phyloP scores from a whole-genome alignment of 2,797 vertebrate genomes.

The Aphelocoma californica region DNA sequence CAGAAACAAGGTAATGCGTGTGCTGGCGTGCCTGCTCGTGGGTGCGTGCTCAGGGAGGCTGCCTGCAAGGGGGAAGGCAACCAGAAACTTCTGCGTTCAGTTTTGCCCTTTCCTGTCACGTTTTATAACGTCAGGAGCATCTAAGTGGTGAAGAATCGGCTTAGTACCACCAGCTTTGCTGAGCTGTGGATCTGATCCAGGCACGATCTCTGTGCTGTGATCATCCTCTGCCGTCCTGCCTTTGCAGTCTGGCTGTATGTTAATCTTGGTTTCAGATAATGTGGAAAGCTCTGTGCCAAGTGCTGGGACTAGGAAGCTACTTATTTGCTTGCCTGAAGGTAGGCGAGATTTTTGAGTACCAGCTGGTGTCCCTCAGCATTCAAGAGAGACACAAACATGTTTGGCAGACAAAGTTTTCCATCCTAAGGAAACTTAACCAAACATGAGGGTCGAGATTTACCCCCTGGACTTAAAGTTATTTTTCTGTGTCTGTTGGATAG shows the following conservation, averaged over 20 bases:
- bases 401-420: not conserved
- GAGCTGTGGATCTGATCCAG: not conserved
- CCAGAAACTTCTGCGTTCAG: not conserved
- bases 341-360: not conserved
- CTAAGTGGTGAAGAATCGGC: not conserved
- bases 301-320: not conserved
- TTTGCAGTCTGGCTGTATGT: not conserved
- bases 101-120: not conserved
- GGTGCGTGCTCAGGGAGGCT: not conserved
- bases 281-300: not conserved
- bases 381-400: not conserved
- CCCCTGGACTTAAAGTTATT: not conserved
- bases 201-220: not conserved
- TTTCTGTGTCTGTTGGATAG: not conserved
- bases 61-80: not conserved
- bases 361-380: not conserved
- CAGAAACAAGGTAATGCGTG: conserved; percentile 73
- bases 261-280: not conserved
- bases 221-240: not conserved
- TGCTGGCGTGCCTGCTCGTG: not conserved
- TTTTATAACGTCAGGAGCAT: not conserved
- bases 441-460: not conserved
- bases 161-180: not conserved
- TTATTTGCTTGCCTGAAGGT: not conserved
- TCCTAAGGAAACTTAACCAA: not conserved